phyloP scores from a whole-genome alignment of 2,797 vertebrate genomes.

The Monodelphis domestica region DNA sequence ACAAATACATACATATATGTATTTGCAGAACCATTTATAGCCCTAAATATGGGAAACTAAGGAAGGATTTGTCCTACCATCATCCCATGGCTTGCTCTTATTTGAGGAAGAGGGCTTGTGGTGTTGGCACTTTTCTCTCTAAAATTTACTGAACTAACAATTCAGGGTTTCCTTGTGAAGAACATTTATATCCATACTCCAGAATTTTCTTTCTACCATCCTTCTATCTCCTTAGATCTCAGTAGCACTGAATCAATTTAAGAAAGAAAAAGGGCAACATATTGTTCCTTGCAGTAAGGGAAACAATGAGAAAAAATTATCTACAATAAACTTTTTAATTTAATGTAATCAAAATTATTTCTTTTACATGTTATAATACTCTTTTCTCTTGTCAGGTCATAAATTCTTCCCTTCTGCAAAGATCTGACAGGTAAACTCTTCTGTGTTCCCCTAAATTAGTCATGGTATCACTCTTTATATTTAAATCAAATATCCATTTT shows the following conservation, averaged over 20 bases:
- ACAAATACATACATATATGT: neutral
- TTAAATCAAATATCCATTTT: no score
- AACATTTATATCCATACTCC: neutral
- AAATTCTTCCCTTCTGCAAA: no score
- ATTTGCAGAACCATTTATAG: neutral
- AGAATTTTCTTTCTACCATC: neutral
- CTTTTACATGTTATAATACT: no score
- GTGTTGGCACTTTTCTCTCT: neutral
- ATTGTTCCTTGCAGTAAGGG: neutral
- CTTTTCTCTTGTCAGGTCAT: no score
- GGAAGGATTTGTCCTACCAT: neutral
- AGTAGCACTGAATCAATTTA: neutral
- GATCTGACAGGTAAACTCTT: no score
- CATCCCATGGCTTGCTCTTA: neutral
- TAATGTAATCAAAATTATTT: no score
- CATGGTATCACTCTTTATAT: no score
- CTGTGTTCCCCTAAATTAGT: no score
- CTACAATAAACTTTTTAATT: neutral
- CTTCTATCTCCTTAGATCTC: neutral
- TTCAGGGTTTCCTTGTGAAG: neutral
- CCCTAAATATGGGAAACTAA: neutral
- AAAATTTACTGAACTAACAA: neutral
- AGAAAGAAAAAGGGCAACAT: neutral
- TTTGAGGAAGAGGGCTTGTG: neutral
- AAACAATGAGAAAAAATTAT: neutral